Base-by-base conservation (phyloP, 1,140 invertebrate genomes). In the Philotrypesis tridentata region DNA sequence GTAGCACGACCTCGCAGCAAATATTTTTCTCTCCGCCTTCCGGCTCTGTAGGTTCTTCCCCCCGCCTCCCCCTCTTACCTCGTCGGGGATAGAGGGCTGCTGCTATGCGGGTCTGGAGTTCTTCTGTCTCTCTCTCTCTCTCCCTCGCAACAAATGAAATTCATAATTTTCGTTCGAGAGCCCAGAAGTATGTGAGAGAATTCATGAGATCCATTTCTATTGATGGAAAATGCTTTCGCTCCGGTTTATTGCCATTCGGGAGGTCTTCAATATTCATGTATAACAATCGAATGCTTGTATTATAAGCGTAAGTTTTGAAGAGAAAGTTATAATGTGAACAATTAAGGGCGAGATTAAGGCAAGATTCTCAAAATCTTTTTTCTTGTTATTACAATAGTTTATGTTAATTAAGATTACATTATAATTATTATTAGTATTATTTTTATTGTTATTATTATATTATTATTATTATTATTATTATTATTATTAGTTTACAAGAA, bases 21-120 rank as follows among this genome's bases (percentile, higher is more conserved):
- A 48, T 80, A 74, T 74, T 67, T 80, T 43, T 12, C 11, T 37
- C 63, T 31, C 29, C 27, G 29, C 25, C 63, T 67, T 67, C 29
- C n/a, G 25, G 63, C 63, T 67, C 11, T 31, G n/a, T n/a, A 11
- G 25, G 11, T 67, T 31, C n/a, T n/a, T n/a, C n/a, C n/a, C n/a
- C n/a, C n/a, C n/a, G n/a, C n/a, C n/a, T n/a, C n/a, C 25, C 9
- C 11, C 63, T 65, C 21, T n/a, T 12, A 14, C 27, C 5, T 29
- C 7, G 48, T 55, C 48, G n/a, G 21, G n/a, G n/a, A n/a, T n/a
- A 5, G 14, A 21, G 48, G 21, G 48, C 17, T 55, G 6, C 5
- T 21, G 48, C 6, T 14, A 43, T 43, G n/a, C n/a, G 40, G 40
- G 40, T 43, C 40, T 21, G 6, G 21, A 55, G 21, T 55, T 55